These are phyloP conservation scores for Pangasianodon gigas DNA, from an alignment of 2,113 vertebrate genomes.

Conservation along the genomic window DNA sequence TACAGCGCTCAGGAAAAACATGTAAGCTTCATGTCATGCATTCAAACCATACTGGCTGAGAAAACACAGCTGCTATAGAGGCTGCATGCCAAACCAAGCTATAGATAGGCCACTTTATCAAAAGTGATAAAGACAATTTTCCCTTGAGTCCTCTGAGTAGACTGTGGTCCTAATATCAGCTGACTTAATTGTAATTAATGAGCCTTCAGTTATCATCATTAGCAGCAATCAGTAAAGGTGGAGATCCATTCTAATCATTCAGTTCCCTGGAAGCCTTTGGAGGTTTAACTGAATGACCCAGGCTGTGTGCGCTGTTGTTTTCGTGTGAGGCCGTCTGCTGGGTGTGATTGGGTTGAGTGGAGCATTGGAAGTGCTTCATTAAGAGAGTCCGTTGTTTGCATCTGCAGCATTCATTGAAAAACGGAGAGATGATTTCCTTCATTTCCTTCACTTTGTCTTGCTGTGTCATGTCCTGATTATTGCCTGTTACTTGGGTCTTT, in stretches of 20 bases:
- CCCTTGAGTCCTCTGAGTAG: slow-evolving; percentile 13
- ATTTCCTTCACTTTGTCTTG: slow-evolving; percentile 48
- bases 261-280: slow-evolving; percentile 45
- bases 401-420: slow-evolving; percentile 43
- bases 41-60: background rate
- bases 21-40: slow-evolving; percentile 31
- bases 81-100: slow-evolving; percentile 9
- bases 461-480: slow-evolving; percentile 37
- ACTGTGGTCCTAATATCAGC: slow-evolving; percentile 34
- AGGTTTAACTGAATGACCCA: slow-evolving; percentile 51
- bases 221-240: slow-evolving; percentile 45
- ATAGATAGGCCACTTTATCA: slow-evolving; percentile 26
- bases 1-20: background rate
- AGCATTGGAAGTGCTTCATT: slow-evolving; percentile 53
- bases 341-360: slow-evolving; percentile 29
- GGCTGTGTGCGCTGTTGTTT: slow-evolving; percentile 41
- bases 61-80: background rate
- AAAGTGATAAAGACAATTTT: slow-evolving; percentile 34
- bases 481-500: slow-evolving; percentile 13
- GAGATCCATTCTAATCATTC: slow-evolving; percentile 51
- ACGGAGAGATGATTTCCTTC: slow-evolving; percentile 27
- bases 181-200: slow-evolving; percentile 48
- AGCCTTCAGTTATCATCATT: slow-evolving; percentile 49
- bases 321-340: slow-evolving; percentile 30
- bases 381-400: slow-evolving; percentile 34